These are phyloP conservation scores for Diceros bicornis DNA, from an alignment of 2,797 vertebrate species.

Conservation along the genomic window DNA sequence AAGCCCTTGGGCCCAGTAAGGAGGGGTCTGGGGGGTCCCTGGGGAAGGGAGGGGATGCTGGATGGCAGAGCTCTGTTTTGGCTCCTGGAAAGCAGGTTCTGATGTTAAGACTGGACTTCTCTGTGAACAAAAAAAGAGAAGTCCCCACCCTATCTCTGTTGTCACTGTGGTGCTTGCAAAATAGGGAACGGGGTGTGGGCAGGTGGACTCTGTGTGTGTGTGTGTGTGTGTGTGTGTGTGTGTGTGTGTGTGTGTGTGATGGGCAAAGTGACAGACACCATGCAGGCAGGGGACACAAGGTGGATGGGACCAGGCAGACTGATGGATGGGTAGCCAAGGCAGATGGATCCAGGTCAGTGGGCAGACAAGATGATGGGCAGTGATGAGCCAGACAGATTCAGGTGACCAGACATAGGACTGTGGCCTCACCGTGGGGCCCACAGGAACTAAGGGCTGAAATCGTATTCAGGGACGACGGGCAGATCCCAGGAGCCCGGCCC, in stretches of 20 bases:
- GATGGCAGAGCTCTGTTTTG: not conserved
- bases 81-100: not conserved
- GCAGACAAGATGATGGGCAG: constrained; percentile 79
- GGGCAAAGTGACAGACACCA: constrained; percentile 72
- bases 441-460: not conserved
- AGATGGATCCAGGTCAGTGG: constrained; percentile 79
- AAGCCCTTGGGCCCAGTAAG: not conserved
- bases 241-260: not conserved
- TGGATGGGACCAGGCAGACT: constrained; percentile 62
- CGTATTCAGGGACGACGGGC: not conserved
- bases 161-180: not conserved
- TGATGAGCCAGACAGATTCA: constrained; percentile 65
- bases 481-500: not conserved
- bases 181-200: not conserved
- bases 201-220: not conserved
- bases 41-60: not conserved
- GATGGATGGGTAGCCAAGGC: constrained; percentile 72
- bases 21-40: not conserved
- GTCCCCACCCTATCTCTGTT: not conserved
- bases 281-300: constrained; percentile 58
- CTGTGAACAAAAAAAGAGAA: not conserved
- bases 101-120: not conserved
- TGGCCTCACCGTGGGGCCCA: not conserved
- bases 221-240: not conserved
- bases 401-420: constrained; percentile 34